Conservation (phyloP, 1,140 invertebrate genomes). For the Cataglyphis hispanica region DNA sequence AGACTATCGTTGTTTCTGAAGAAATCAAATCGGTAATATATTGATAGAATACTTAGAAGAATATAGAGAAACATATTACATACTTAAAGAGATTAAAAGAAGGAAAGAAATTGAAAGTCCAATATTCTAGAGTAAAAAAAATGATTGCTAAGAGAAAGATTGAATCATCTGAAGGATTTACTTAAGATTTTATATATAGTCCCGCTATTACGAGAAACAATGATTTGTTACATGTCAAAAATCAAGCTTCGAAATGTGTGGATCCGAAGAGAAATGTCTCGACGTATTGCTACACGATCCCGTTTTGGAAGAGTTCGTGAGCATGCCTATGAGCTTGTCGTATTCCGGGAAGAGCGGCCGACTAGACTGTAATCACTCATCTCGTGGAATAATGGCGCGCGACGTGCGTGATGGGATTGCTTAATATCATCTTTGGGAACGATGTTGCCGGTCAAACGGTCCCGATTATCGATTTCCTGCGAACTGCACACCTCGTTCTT, state of each 20-base stretch:
- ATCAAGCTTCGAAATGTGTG: background rate
- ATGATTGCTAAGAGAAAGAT: background rate
- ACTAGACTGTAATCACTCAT: slow-evolving; percentile 47
- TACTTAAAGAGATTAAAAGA: background rate
- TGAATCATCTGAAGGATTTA: background rate
- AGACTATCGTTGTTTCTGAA: background rate
- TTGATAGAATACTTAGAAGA: background rate
- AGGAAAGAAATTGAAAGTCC: background rate
- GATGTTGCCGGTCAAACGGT: slow-evolving; percentile 51
- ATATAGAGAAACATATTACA: background rate
- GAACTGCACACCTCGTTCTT: slow-evolving; percentile 69
- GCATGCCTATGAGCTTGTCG: background rate
- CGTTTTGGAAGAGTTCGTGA: slow-evolving; percentile 14
- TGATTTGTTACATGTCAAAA: background rate
- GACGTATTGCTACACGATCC: slow-evolving; percentile 3
- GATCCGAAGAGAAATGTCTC: background rate
- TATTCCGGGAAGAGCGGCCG: slow-evolving; percentile 18
- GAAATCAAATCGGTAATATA: background rate
- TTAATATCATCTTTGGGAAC: slow-evolving; percentile 49
- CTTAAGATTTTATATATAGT: background rate
- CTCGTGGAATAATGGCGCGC: slow-evolving; percentile 44
- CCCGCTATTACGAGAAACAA: background rate
- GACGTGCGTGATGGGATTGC: slow-evolving; percentile 63
- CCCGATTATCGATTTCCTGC: slow-evolving; percentile 73
- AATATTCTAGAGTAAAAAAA: background rate